These are phyloP conservation scores for Mythimna ferrago DNA, from an alignment of 2,888 invertebrate species.

Conservation along the genomic window DNA sequence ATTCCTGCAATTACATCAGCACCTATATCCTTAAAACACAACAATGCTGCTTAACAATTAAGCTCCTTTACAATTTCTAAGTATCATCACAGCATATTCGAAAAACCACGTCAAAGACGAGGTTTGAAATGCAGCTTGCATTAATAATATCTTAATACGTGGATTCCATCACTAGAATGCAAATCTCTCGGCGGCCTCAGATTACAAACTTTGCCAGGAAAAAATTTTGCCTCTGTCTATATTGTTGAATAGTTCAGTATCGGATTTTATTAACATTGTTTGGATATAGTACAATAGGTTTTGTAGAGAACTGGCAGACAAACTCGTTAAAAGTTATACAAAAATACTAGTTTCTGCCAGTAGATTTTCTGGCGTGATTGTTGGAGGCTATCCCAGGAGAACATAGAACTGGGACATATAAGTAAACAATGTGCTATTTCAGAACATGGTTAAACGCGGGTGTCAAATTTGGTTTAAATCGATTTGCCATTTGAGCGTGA, in stretches of 20 bases:
- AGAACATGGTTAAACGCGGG: too few relatives aligned
- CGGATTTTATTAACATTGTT: not conserved
- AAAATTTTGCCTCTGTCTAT: slow-evolving; percentile 2
- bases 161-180: not conserved
- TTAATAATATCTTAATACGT: not conserved
- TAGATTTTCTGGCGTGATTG: too few relatives aligned
- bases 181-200: not conserved
- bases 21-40: too few relatives aligned
- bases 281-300: not conserved
- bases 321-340: not conserved
- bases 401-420: too few relatives aligned
- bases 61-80: not conserved
- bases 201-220: not conserved
- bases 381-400: too few relatives aligned
- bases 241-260: not conserved
- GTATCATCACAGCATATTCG: not conserved
- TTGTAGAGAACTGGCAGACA: not conserved
- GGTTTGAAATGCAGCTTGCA: not conserved
- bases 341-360: not conserved
- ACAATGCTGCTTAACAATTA: not conserved
- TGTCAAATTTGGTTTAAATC: too few relatives aligned
- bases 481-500: too few relatives aligned
- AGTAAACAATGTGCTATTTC: too few relatives aligned
- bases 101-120: not conserved
- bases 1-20: too few relatives aligned